Evolutionary conservation across 92 coral and sea anemone genomes (phyloP).

Genomic region (Parazoanthus darwini): DNA sequence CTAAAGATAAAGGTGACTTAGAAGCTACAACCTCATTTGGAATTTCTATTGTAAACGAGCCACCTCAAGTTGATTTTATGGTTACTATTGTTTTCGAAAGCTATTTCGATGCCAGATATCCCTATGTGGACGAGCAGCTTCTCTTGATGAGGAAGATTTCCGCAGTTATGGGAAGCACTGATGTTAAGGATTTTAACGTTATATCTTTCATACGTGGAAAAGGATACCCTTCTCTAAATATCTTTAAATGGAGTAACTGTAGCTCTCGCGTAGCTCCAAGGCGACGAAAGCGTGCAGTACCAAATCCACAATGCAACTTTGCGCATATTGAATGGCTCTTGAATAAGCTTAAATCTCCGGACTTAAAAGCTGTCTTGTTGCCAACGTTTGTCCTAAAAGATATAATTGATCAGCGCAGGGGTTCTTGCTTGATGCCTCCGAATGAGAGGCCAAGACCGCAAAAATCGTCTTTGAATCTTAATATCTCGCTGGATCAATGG

Average conservation of each 20-base stretch:
- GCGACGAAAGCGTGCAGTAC: constrained; percentile 14
- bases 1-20: constrained; percentile 39
- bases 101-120: constrained; percentile 36
- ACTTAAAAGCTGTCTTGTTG: constrained; percentile 3
- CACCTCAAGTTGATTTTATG: constrained; percentile 32
- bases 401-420: constrained; percentile 41
- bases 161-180: constrained; percentile 11
- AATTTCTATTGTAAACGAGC: constrained; percentile 18
- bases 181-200: constrained; percentile 27
- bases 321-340: constrained; percentile 26
- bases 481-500: constrained; percentile 28
- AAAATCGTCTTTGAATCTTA: constrained; percentile 30
- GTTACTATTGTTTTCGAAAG: constrained; percentile 38
- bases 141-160: constrained; percentile 35
- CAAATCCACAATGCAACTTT: constrained; percentile 9
- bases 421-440: constrained; percentile 38
- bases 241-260: constrained; percentile 48
- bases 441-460: constrained; percentile 37
- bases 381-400: constrained; percentile 45
- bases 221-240: constrained; percentile 51
- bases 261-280: constrained; percentile 8
- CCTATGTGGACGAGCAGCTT: constrained; percentile 40
- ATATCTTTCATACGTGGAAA: constrained; percentile 47
- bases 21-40: constrained; percentile 24
- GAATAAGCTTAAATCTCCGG: constrained; percentile 10